These are phyloP conservation scores for Xiphorhynchus erythropygius DNA, from an alignment of 2,797 vertebrate genomes.

Conservation along the genomic window DNA sequence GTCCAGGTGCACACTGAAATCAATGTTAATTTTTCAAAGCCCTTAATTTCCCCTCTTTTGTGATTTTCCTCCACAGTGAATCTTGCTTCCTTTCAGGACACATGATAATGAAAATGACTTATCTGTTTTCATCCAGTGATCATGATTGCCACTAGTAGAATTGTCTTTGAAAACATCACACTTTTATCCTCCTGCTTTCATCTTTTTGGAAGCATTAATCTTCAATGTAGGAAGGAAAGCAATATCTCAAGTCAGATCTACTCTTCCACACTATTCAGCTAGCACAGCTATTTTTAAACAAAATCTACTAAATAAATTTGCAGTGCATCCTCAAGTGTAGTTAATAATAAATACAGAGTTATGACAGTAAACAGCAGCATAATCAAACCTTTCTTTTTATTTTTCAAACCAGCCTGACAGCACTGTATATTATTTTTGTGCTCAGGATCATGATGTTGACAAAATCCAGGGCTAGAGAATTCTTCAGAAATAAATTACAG, in stretches of 20 bases:
- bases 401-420: neutral
- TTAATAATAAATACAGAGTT: slow-evolving; percentile 22
- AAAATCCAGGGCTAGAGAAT: neutral
- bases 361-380: slow-evolving; percentile 1
- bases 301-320: slow-evolving; percentile 34
- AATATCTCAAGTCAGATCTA: slow-evolving; percentile 17
- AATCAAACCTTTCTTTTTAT: neutral
- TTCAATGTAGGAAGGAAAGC: neutral
- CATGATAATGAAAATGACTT: slow-evolving; percentile 15
- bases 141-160: neutral
- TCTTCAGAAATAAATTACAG: neutral
- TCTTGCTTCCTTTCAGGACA: neutral
- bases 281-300: slow-evolving; percentile 1
- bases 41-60: slow-evolving; percentile 23
- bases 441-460: neutral
- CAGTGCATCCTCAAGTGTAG: neutral
- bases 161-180: neutral
- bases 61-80: neutral
- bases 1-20: neutral
- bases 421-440: neutral
- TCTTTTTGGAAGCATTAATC: slow-evolving; percentile 21
- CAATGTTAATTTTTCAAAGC: slow-evolving; percentile 21
- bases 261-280: slow-evolving; percentile 8
- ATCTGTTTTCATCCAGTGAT: slow-evolving; percentile 29
- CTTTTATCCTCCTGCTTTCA: slow-evolving; percentile 24